Evolutionary conservation across 2,113 vertebrate species (phyloP), one percentile per base, ranked within the genome.

Genomic region (Oriolus oriolus): DNA sequence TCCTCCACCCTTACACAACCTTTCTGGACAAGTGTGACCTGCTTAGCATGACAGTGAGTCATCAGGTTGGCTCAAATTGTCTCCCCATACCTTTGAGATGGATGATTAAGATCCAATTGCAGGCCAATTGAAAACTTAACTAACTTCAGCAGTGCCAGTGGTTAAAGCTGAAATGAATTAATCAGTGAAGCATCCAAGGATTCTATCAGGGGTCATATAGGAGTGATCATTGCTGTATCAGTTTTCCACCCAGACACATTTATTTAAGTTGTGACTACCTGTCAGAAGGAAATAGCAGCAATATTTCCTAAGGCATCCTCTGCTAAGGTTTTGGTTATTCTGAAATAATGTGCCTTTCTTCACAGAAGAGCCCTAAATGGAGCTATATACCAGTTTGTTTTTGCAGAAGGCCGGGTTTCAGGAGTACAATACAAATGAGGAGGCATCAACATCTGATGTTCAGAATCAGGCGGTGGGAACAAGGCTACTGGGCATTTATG

Each of bases 41-140:
- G 93, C 82, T 96, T 96, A 97, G 96, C 93, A 91, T 95, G 95
- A 94, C 50, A 79, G 82, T 94, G 95, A 95, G 86, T 97, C 95
- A 97, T 96, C 82, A 89, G 47, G 41, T 73, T 93, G 93, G 94
- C 95, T 96, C 85, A 93, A 13, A 52, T 86, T 74, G 60, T 78
- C 92, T 84, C 70, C 70, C 57, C 53, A 42, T 93, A 82, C 70
- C 76, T 95, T 90, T 59, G 76, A 88, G 89, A 79, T 56, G 78
- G 78, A 71, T 61, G 70, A 64, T 78, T 81, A 77, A 92, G 96
- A 94, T 97, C 92, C 80, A 87, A 21, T 97, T 96, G 90, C 96
- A 90, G 75, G 64, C 81, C 90, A 86, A 17, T 66, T 91, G 73
- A 92, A 92, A 92, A 81, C 35, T 79, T 77, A 75, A 94, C 69